Evolutionary conservation across 2,113 vertebrate genomes (phyloP).

Genomic region (Zosterops lateralis): DNA sequence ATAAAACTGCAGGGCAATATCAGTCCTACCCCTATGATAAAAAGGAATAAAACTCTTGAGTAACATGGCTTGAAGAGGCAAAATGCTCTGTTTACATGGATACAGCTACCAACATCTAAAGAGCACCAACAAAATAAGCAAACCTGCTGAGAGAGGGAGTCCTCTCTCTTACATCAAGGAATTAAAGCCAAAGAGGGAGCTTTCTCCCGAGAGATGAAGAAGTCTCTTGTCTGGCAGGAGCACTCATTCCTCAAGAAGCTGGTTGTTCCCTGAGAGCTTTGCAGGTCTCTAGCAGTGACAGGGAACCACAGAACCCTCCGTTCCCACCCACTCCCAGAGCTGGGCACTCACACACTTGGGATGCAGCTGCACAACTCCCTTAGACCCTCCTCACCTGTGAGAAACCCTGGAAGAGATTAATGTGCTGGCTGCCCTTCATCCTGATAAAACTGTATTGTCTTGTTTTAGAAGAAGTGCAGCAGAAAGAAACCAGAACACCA

Average conservation of each 20-base stretch:
- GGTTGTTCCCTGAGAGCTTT: background rate
- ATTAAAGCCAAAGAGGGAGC: background rate
- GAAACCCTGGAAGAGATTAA: background rate
- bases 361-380: background rate
- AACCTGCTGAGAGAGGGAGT: background rate
- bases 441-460: rapidly evolving
- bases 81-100: background rate
- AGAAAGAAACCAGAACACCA: background rate
- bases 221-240: rapidly evolving
- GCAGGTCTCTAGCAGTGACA: background rate
- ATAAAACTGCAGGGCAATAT: background rate
- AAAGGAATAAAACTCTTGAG: background rate
- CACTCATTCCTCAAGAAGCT: background rate
- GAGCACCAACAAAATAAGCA: background rate
- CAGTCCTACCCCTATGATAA: background rate
- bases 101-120: background rate
- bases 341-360: background rate
- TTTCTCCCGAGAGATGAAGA: background rate
- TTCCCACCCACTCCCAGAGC: background rate
- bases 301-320: background rate
- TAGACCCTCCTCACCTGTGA: rapidly evolving
- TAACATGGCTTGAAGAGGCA: background rate
- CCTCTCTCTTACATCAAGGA: background rate
- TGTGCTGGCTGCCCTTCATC: background rate
- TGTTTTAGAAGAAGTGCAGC: background rate